phyloP scores from a whole-genome alignment of 2,797 vertebrate species.

The Leuciscus waleckii region DNA sequence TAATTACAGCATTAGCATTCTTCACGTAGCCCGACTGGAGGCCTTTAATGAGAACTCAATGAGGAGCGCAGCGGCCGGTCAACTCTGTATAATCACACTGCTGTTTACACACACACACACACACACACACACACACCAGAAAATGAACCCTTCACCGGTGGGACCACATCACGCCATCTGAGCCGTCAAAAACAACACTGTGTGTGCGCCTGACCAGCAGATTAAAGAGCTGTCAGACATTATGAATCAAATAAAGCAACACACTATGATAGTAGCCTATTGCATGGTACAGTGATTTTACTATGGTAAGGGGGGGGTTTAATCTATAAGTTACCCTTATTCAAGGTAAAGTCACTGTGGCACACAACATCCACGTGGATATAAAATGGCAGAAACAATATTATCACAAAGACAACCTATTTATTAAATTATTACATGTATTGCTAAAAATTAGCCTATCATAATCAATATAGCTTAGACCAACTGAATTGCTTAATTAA shows the following conservation, averaged over 20 bases:
- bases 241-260: constrained; percentile 36
- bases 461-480: neutral
- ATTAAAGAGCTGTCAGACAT: neutral
- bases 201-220: constrained; percentile 26
- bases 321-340: neutral
- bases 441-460: neutral
- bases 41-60: constrained; percentile 56
- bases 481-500: neutral
- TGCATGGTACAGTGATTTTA: neutral
- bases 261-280: neutral
- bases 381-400: neutral
- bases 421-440: neutral
- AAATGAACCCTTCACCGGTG: constrained; percentile 63
- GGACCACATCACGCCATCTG: constrained; percentile 44
- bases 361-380: neutral
- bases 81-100: constrained; percentile 50
- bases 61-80: constrained; percentile 41
- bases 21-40: constrained; percentile 42
- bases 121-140: constrained; percentile 56
- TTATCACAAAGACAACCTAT: neutral
- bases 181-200: constrained; percentile 36
- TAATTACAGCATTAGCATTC: constrained; percentile 62
- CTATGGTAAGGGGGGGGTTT: neutral
- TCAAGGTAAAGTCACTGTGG: neutral
- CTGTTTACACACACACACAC: constrained; percentile 64